These are phyloP conservation scores for Hypselothyrea guttata DNA, from an alignment of 2,888 invertebrate genomes.

Conservation along the genomic window DNA sequence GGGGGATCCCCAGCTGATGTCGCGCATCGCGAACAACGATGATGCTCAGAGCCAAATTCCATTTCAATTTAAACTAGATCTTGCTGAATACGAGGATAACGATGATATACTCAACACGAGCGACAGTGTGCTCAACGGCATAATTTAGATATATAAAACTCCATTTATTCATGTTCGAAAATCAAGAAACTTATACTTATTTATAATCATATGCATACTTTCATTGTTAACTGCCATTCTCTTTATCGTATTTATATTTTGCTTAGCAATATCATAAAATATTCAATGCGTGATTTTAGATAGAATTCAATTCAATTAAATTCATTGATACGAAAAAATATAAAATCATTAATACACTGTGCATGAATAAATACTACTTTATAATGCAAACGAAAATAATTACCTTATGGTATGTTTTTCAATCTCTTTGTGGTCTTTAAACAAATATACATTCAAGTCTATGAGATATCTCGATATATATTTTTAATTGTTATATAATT, in stretches of 20 bases:
- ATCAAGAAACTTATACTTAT: constrained; percentile 16
- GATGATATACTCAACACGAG: constrained; percentile 68
- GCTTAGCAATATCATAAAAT: constrained; percentile 34
- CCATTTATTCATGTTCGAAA: constrained; percentile 16
- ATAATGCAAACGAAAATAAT: constrained; percentile 26
- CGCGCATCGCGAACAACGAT: constrained; percentile 53
- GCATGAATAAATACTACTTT: constrained; percentile 20
- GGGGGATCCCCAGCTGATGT: constrained; percentile 11
- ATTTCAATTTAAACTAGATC: constrained; percentile 31
- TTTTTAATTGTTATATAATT: neutral
- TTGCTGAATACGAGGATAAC: constrained; percentile 23
- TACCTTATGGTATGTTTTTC: constrained; percentile 16
- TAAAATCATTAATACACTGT: constrained; percentile 30
- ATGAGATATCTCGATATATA: constrained; percentile 24
- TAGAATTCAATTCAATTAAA: too few relatives aligned
- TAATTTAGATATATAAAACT: constrained; percentile 12
- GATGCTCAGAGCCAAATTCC: constrained; percentile 40
- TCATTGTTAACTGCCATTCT: constrained; percentile 21
- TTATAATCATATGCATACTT: constrained; percentile 5
- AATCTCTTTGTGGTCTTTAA: constrained; percentile 9
- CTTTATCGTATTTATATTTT: constrained; percentile 6
- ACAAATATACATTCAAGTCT: constrained; percentile 9
- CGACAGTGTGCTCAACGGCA: constrained; percentile 71
- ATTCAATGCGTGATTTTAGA: too few relatives aligned
- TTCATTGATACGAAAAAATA: constrained; percentile 32